Conservation (phyloP, 2,888 invertebrate species). For the Drosophila mimica region DNA sequence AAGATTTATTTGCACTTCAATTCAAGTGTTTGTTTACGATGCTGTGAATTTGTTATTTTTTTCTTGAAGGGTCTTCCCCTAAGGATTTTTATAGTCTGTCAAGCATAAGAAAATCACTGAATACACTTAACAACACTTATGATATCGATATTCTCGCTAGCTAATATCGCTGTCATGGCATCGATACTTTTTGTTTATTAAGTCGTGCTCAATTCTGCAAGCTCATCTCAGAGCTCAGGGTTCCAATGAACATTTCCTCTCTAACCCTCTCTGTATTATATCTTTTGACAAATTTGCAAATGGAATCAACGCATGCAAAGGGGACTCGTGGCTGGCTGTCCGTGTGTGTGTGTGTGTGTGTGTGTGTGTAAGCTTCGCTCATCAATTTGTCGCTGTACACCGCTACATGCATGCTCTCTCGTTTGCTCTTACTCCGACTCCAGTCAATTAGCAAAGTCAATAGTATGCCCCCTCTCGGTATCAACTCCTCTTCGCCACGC, state of each 20-base stretch:
- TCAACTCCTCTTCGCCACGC: neutral
- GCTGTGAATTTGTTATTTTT: neutral
- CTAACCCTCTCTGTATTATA: neutral
- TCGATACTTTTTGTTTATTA: constrained; percentile 5
- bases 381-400: constrained; percentile 27
- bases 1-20: constrained; percentile 36
- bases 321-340: constrained; percentile 1
- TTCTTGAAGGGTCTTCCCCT: neutral
- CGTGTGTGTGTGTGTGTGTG: constrained; percentile 9
- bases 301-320: constrained; percentile 26
- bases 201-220: neutral
- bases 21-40: neutral
- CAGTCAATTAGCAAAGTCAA: constrained; percentile 78
- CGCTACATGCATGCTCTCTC: constrained; percentile 2
- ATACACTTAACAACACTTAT: neutral
- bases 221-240: neutral
- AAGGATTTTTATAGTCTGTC: neutral
- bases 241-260: neutral
- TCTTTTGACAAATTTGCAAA: constrained; percentile 27
- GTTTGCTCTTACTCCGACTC: constrained; percentile 7
- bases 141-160: neutral
- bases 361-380: constrained; percentile 14
- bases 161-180: neutral
- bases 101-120: neutral
- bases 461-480: constrained; percentile 43